Evolutionary conservation across 2,797 vertebrate genomes (phyloP).

Genomic region (Chloroceryle amazona): DNA sequence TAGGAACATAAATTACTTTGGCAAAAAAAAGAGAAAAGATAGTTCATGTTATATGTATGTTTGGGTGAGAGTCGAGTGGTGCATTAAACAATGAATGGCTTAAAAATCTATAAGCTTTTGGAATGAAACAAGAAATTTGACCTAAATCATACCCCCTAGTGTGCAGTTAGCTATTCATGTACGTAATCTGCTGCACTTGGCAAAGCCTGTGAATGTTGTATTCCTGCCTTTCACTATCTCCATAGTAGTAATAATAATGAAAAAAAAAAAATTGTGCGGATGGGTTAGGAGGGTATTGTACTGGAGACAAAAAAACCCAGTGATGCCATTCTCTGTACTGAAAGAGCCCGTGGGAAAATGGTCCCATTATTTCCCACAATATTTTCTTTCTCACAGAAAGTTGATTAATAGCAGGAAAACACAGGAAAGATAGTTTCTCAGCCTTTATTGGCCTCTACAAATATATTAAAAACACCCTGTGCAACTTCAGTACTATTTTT

Average conservation of each 20-base stretch:
- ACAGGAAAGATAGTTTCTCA: background rate
- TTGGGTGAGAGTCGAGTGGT: background rate
- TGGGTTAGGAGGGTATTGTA: constrained; percentile 70
- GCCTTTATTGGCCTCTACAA: background rate
- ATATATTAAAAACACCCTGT: background rate
- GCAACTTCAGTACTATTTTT: background rate
- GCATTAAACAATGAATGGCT: background rate
- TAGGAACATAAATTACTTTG: background rate
- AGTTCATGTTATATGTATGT: background rate
- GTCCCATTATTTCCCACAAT: constrained; percentile 63
- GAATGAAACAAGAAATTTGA: constrained; percentile 69
- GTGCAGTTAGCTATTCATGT: constrained; percentile 63
- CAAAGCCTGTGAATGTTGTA: constrained; percentile 12
- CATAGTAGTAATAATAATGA: constrained; percentile 61
- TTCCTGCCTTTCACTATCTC: constrained; percentile 71
- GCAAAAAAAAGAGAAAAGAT: background rate
- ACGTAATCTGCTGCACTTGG: constrained; percentile 50
- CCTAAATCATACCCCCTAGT: constrained; percentile 64
- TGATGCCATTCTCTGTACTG: constrained; percentile 42
- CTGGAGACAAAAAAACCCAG: constrained; percentile 34
- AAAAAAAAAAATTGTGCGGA: constrained; percentile 69
- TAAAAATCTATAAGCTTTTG: constrained; percentile 64
- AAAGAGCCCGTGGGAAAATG: constrained; percentile 61
- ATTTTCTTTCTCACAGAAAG: constrained; percentile 44
- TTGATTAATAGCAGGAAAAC: constrained; percentile 36